phyloP scores from a whole-genome alignment of 2,888 invertebrate species.

The Cantharis lateralis region DNA sequence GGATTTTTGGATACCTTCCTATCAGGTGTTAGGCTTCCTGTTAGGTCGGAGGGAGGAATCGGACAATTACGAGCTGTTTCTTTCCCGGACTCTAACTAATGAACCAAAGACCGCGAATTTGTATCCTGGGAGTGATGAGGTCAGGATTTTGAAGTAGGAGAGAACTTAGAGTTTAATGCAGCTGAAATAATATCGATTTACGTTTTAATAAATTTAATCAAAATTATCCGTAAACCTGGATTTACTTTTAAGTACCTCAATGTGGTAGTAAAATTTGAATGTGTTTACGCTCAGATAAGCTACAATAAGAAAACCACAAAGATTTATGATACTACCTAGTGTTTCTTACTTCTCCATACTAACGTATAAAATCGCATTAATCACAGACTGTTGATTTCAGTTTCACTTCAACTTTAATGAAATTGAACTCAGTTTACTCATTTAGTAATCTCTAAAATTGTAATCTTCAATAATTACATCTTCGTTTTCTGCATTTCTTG shows the following conservation, averaged over 20 bases:
- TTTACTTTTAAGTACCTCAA: neutral
- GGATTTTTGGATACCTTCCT: no score
- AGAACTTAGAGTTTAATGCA: no score
- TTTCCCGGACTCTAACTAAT: no score
- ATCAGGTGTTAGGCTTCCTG: no score
- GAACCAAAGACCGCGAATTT: no score
- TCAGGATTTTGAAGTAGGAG: no score
- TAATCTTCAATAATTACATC: neutral
- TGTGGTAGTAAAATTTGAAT: neutral
- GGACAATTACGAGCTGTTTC: no score
- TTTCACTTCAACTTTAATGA: slow-evolving; percentile 1
- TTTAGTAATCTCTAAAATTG: neutral
- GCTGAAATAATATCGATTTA: neutral
- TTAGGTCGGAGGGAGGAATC: no score
- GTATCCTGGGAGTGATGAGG: no score
- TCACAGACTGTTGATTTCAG: slow-evolving; percentile 14
- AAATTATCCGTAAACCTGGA: neutral
- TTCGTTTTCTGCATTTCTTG: neutral
- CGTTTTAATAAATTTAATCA: neutral
- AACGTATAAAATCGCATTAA: slow-evolving; percentile 12
- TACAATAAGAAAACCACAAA: slow-evolving; percentile 11
- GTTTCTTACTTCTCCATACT: slow-evolving; percentile 8
- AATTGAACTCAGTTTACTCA: neutral
- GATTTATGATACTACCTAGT: slow-evolving; percentile 18
- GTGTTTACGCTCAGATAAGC: slow-evolving; percentile 3